Percentiles rank a stretch among this genome's conserved stretches.
phyloP scores from a whole-genome alignment of 1,140 invertebrate genomes.

The Drosophila insularis region DNA sequence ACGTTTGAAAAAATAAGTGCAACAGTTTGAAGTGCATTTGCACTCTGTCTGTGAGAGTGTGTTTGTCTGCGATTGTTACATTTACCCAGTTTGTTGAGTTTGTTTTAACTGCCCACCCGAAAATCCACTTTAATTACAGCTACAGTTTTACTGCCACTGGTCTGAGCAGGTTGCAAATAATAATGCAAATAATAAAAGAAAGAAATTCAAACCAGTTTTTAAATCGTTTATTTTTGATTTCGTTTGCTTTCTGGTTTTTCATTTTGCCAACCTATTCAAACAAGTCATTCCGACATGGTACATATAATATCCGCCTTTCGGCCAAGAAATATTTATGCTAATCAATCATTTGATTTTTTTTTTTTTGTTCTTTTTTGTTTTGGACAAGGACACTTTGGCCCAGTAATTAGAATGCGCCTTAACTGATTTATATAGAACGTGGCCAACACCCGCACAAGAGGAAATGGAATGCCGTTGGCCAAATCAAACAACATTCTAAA shows the following conservation, averaged over 20 bases:
- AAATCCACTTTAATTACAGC: slow-evolving; percentile 45
- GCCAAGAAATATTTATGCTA: slow-evolving; percentile 40
- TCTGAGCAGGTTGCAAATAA: slow-evolving; percentile 35
- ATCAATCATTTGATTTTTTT: slow-evolving; percentile 33
- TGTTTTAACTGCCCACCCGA: slow-evolving; percentile 23
- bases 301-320: slow-evolving; percentile 42
- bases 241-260: slow-evolving; percentile 23
- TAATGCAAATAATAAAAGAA: slow-evolving; percentile 40
- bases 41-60: not conserved
- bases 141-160: slow-evolving; percentile 45
- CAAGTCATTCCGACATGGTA: slow-evolving; percentile 36
- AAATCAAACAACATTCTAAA: slow-evolving; percentile 45
- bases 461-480: slow-evolving; percentile 17
- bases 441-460: slow-evolving; percentile 41
- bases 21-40: slow-evolving; percentile 13
- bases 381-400: slow-evolving; percentile 26
- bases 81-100: slow-evolving; percentile 38
- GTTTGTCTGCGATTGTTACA: slow-evolving; percentile 23
- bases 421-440: not conserved
- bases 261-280: slow-evolving; percentile 41
- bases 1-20: not conserved
- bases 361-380: not conserved
- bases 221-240: slow-evolving; percentile 12
- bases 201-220: slow-evolving; percentile 41
- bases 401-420: slow-evolving; percentile 41